Percentiles rank a stretch among this genome's conserved stretches.
Evolutionary conservation across 2,888 invertebrate genomes (phyloP).

Genomic region (Beris chalybata): DNA sequence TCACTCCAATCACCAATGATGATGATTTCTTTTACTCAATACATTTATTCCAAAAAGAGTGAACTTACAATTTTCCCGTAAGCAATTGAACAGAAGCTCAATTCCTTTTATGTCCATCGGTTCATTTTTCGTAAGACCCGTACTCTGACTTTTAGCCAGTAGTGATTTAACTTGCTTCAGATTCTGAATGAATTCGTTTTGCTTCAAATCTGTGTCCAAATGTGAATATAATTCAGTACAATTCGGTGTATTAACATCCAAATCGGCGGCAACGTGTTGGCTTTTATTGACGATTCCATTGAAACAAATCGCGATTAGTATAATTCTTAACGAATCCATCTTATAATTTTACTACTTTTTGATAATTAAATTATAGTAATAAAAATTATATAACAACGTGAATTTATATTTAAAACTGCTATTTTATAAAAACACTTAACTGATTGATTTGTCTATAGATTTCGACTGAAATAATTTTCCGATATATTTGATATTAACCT

Average conservation of each 20-base stretch:
- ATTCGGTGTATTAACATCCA: conserved; percentile 10
- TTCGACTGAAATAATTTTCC: too few species aligned
- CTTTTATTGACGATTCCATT: too few species aligned
- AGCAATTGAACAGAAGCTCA: conserved; percentile 13
- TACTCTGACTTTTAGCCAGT: conserved; percentile 14
- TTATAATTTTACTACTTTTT: too few species aligned
- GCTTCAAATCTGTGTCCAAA: background rate
- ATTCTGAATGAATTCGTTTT: background rate
- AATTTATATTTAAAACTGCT: too few species aligned
- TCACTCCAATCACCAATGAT: background rate
- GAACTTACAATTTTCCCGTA: conserved; percentile 17
- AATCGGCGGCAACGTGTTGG: background rate
- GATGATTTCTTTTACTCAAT: background rate
- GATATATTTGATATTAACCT: too few species aligned
- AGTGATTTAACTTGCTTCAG: conserved; percentile 4
- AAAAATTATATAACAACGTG: too few species aligned
- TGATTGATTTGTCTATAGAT: too few species aligned
- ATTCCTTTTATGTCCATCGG: conserved; percentile 17
- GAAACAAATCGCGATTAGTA: too few species aligned
- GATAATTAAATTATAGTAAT: too few species aligned
- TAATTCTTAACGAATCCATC: too few species aligned
- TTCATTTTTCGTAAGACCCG: background rate
- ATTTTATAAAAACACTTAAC: too few species aligned
- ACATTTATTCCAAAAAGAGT: background rate
- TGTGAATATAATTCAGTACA: conserved; percentile 1